Evolutionary conservation across 2,797 vertebrate genomes (phyloP), one percentile per base, ranked within the genome.

Genomic region (Prunella strophiata): DNA sequence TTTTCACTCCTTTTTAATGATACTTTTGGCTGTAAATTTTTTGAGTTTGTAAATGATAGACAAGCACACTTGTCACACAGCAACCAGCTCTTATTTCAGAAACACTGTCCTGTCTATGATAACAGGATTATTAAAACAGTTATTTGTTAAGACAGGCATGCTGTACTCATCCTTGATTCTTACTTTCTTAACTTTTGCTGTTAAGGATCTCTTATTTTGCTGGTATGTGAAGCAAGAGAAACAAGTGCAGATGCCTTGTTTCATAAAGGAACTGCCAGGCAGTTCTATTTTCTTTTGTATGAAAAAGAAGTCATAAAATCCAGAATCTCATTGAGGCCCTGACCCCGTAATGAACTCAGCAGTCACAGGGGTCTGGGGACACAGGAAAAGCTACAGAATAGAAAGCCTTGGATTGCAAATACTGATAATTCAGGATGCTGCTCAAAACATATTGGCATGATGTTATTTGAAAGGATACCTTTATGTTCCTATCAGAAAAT

Each of bases 281-380:
- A 77, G 30, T 80, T 89, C 51, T 75, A 27, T 58, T 58, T 73
- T 73, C 63, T 77, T 79, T 85, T 71, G 51, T 55, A 32, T n/a
- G 45, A 55, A 86, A 80, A 92, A 78, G 48, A 75, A 50, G 25
- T 88, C 73, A 76, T 89, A 91, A 92, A 93, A 88, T 90, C 70
- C 77, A 91, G 85, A 90, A 88, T 86, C 71, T 82, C 52, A 67
- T 36, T 91, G 55, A 88, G 85, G 54, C 47, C 38, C 19, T 82
- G 89, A 92, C 87, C 89, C 70, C 43, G 25, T 29, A 68, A 80
- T 81, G 87, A 95, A 88, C 89, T 94, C 73, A 42, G 66, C 36
- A 76, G 63, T 72, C 85, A 55, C 66, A 67, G 50, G 55, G 10
- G 27, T 59, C 72, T 57, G 4, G 2, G 34, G 22, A 94, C n/a